Percentiles rank a stretch among this genome's conserved stretches.
Conservation (phyloP, 2,113 vertebrate species). For the Pelusios castaneus region DNA sequence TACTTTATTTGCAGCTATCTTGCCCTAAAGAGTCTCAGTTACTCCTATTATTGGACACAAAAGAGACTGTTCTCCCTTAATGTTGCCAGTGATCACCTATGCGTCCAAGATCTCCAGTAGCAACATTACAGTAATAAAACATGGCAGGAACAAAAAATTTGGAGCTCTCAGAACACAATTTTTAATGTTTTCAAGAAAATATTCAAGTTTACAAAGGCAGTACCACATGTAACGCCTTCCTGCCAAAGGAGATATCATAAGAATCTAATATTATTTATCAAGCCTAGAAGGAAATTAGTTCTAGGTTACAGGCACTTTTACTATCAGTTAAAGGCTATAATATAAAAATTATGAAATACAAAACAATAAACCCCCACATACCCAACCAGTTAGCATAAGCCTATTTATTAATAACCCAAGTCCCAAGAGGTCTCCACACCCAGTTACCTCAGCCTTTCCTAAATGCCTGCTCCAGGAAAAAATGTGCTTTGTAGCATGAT, state of each 20-base stretch:
- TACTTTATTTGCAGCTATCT: too few relatives aligned
- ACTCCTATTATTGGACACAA: too few relatives aligned
- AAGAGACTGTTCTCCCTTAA: too few relatives aligned
- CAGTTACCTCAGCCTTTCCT: not conserved
- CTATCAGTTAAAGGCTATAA: not conserved
- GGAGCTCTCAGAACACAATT: not conserved
- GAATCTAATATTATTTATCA: not conserved
- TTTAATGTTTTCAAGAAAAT: not conserved
- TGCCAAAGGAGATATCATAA: not conserved
- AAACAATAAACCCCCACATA: not conserved
- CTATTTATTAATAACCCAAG: not conserved
- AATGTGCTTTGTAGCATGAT: not conserved
- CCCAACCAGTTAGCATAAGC: not conserved
- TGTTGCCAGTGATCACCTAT: not conserved
- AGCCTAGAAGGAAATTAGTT: not conserved
- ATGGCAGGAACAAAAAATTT: not conserved
- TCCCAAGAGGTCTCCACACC: not conserved
- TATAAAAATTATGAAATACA: not conserved
- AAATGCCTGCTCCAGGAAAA: not conserved
- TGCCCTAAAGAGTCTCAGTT: not conserved
- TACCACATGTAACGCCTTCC: not conserved
- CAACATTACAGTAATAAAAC: not conserved
- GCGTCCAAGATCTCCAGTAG: not conserved
- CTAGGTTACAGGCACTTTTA: not conserved
- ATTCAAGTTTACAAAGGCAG: not conserved